Conservation (phyloP, 2,888 invertebrate genomes). For the Epistrophella euchroma region DNA sequence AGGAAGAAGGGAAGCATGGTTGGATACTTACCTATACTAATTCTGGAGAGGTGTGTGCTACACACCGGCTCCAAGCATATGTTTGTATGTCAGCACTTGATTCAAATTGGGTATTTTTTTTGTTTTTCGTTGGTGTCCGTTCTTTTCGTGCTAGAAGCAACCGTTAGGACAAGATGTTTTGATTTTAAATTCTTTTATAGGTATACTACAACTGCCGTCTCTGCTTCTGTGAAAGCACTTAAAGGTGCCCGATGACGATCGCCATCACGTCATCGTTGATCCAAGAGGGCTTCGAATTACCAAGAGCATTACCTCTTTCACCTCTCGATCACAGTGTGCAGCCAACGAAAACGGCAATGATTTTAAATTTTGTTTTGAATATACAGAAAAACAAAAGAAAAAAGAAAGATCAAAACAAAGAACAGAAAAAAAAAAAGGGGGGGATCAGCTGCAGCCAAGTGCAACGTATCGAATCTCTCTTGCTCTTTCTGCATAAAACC, state of each 20-base stretch:
- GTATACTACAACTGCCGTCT: not conserved
- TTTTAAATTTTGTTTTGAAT: slow-evolving; percentile 27
- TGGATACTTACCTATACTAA: not conserved
- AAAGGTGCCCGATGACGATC: slow-evolving; percentile 67
- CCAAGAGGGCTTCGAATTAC: slow-evolving; percentile 58
- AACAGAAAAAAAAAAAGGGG: slow-evolving; percentile 19
- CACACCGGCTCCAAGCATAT: slow-evolving; percentile 56
- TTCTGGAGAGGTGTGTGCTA: slow-evolving; percentile 68
- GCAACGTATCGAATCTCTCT: slow-evolving; percentile 50
- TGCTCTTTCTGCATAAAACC: slow-evolving; percentile 34
- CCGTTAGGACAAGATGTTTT: slow-evolving; percentile 58
- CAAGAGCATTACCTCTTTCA: slow-evolving; percentile 57
- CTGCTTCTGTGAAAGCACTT: slow-evolving; percentile 43
- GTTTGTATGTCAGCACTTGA: slow-evolving; percentile 68
- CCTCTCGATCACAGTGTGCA: slow-evolving; percentile 40
- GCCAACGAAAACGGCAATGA: slow-evolving; percentile 54
- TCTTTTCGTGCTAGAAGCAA: slow-evolving; percentile 13
- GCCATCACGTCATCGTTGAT: slow-evolving; percentile 54
- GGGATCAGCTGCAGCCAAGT: slow-evolving; percentile 37
- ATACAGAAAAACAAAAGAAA: slow-evolving; percentile 12
- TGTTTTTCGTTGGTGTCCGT: slow-evolving; percentile 1
- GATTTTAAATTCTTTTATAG: slow-evolving; percentile 23
- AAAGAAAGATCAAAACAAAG: slow-evolving; percentile 34
- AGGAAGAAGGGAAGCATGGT: slow-evolving; percentile 9
- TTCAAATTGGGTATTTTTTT: slow-evolving; percentile 45